Conservation (phyloP, 2,797 vertebrate species). For the Coilia nasus region DNA sequence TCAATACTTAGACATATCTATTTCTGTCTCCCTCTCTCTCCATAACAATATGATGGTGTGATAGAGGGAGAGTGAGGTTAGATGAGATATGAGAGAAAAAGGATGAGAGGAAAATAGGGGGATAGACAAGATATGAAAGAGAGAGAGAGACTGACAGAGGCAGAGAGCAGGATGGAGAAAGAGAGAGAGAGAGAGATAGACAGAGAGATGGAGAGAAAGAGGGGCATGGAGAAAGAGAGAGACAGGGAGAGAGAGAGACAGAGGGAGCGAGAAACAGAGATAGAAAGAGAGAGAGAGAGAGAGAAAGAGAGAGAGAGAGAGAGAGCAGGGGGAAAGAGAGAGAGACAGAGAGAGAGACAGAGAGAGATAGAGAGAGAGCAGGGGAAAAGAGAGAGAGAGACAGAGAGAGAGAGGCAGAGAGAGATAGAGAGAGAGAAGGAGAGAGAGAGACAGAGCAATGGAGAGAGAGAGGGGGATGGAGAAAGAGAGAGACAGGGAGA, state of each 20-base stretch:
- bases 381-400: too few relatives aligned
- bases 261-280: not conserved
- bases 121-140: not conserved
- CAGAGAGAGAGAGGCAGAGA: too few relatives aligned
- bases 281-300: not conserved
- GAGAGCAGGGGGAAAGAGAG: not conserved
- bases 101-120: not conserved
- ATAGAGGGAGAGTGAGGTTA: not conserved
- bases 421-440: too few relatives aligned
- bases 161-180: not conserved
- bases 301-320: not conserved
- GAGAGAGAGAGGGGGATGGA: too few relatives aligned
- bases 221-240: not conserved
- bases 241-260: not conserved
- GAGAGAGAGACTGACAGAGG: not conserved
- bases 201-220: not conserved
- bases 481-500: too few relatives aligned
- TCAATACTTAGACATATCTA: too few relatives aligned
- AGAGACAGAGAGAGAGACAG: too few relatives aligned
- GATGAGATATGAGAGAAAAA: not conserved
- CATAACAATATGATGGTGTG: too few relatives aligned
- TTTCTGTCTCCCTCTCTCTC: too few relatives aligned
- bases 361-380: too few relatives aligned
- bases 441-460: too few relatives aligned
- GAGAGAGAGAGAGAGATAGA: not conserved